Conservation (phyloP, 2,888 invertebrate species). For the Diaprepes abbreviatus region DNA sequence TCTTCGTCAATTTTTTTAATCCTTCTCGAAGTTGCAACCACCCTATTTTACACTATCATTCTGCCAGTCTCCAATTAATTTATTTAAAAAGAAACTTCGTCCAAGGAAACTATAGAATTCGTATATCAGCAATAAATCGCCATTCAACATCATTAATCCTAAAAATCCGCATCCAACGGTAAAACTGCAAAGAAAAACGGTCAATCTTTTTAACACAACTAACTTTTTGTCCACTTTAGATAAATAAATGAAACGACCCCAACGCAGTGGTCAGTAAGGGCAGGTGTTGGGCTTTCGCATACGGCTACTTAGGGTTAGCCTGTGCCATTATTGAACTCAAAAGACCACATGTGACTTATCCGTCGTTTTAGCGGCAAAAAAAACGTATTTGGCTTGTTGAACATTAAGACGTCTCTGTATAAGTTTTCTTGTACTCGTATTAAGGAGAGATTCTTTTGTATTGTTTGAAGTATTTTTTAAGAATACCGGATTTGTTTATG, state of each 20-base stretch:
- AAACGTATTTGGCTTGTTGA: conserved; percentile 47
- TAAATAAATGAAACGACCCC: conserved; percentile 34
- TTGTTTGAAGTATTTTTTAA: too few species aligned
- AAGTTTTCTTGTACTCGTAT: too few species aligned
- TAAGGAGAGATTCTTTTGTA: too few species aligned
- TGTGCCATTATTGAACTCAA: conserved; percentile 46
- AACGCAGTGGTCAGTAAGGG: conserved; percentile 46
- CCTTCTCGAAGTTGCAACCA: too few species aligned
- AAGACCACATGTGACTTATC: conserved; percentile 54
- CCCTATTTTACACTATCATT: too few species aligned
- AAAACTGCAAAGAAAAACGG: conserved; percentile 30
- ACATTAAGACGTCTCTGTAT: conserved; percentile 39
- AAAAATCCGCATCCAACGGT: conserved; percentile 30
- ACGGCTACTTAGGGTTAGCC: conserved; percentile 52
- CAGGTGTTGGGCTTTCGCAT: conserved; percentile 47
- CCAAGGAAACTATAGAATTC: not conserved
- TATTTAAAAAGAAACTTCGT: not conserved
- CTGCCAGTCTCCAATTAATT: too few species aligned
- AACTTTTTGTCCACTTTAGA: conserved; percentile 48
- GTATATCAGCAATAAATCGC: conserved; percentile 31
- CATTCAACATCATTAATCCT: conserved; percentile 40
- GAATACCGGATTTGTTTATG: too few species aligned
- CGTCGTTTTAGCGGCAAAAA: conserved; percentile 50
- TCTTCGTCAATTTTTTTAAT: too few species aligned
- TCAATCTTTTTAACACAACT: conserved; percentile 44